phyloP scores from a whole-genome alignment of 2,888 invertebrate genomes.

The Mythimna pallens region DNA sequence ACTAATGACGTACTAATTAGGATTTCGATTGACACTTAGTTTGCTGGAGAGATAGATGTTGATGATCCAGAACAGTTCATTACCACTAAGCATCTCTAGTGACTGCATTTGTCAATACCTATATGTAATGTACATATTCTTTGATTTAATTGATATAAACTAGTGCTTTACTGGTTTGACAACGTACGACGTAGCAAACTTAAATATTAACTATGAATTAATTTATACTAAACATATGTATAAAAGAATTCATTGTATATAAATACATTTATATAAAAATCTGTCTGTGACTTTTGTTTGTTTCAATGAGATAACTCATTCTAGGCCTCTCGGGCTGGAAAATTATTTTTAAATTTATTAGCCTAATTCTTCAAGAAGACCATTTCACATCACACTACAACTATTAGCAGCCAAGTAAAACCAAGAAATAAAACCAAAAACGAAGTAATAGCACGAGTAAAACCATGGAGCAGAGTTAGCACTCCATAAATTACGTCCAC shows the following conservation, averaged over 20 bases:
- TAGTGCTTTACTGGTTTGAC: not conserved
- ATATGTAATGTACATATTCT: not conserved
- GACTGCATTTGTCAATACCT: not conserved
- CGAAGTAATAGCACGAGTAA: not conserved
- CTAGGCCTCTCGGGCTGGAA: not conserved
- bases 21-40: conserved; percentile 31
- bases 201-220: no score
- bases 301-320: no score
- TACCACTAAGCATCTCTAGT: not conserved
- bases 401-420: not conserved
- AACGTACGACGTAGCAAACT: no score
- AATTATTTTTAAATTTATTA: not conserved
- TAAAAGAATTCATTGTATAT: no score
- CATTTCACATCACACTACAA: no score
- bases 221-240: no score
- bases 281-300: no score
- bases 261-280: no score
- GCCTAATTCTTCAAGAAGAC: not conserved
- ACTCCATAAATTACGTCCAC: conserved; percentile 75
- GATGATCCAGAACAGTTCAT: not conserved
- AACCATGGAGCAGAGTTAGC: not conserved
- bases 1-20: conserved; percentile 44
- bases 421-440: not conserved
- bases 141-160: no score
- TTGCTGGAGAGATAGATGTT: not conserved